Base-by-base conservation (phyloP, 2,888 invertebrate genomes). In the Agrenia bidenticulata region DNA sequence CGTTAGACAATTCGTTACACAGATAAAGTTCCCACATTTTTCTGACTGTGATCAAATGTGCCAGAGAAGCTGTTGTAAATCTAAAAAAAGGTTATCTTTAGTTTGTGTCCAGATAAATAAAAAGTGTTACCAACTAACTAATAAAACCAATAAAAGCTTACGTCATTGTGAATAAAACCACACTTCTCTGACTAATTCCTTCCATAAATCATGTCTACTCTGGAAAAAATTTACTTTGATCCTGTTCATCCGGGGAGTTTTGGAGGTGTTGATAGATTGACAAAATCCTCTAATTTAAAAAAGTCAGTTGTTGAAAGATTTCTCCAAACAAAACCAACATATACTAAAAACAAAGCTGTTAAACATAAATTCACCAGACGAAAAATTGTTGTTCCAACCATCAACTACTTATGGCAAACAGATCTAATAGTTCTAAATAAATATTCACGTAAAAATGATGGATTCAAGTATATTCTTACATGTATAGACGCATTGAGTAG, bases 401-500 rank as follows among this genome's bases (percentile, higher is more conserved):
- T 70, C 2, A 64, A 63, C 23, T 57, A 66, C 39, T 63, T 63
- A 21, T 67, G 45, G 53, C 60, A 59, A 9, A 61, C 63, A 11
- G 70, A 70, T 42, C 26, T 70, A 1, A 59, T 64, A 7, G 61
- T 53, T 13, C 51, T 66, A 21, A 13, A 24, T 2, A 61, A 61
- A 19, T 66, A 61, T 53, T 17, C 57, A 1, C 17, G 45, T 15
- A 24, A 45, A 0, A 73, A 72, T 59, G 26, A 60, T 11, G 49
- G 55, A 7, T 51, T 51, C 15, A 67, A 63, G 11, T 73, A 63
- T 41, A 27, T 73, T 11, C 49, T 73, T 19, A 63, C 55, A 23
- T 56, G 67, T 9, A 69, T 73, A 2, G 72, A 72, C 51, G 64
- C 62, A 5, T 65, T 72, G 2, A 67, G 61, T 50, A 70, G 72